These are phyloP conservation scores for Gavialis gangeticus DNA, from an alignment of 2,113 vertebrate species.

Conservation along the genomic window DNA sequence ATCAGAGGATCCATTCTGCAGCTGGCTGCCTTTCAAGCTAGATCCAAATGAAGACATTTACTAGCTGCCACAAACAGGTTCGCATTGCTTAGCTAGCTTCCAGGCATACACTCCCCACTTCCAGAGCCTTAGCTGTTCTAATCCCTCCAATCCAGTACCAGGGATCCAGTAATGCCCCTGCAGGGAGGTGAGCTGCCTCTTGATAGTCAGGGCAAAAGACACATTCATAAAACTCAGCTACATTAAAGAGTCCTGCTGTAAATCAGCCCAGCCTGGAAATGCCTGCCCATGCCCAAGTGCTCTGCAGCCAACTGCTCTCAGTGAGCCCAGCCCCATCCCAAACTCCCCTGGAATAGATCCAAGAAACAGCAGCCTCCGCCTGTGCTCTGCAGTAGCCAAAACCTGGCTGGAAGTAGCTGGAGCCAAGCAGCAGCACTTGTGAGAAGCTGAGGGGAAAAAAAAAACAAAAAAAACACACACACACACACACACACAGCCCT, in stretches of 20 bases:
- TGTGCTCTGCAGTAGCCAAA: neutral
- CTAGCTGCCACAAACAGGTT: neutral
- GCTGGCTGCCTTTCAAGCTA: accelerated
- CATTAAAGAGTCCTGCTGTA: neutral
- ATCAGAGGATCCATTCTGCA: accelerated
- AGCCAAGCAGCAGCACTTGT: constrained; percentile 2
- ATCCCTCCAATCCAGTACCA: neutral
- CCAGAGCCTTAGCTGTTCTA: neutral
- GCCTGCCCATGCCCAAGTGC: neutral
- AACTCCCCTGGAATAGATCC: neutral
- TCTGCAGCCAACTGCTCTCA: accelerated
- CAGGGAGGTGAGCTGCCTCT: accelerated
- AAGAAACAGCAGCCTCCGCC: neutral
- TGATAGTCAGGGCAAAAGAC: constrained; percentile 13
- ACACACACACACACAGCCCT: neutral
- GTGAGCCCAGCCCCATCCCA: accelerated
- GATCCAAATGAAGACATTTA: neutral
- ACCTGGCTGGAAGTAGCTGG: neutral
- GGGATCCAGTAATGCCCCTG: neutral
- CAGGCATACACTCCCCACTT: accelerated
- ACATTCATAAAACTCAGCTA: neutral
- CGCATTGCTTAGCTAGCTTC: neutral
- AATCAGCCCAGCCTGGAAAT: neutral
- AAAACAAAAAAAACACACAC: no score
- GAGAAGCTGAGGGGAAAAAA: constrained; percentile 39